Evolutionary conservation across 2,113 vertebrate genomes (phyloP), one percentile per base, ranked within the genome.

Genomic region (Gymnocephalus cernua): DNA sequence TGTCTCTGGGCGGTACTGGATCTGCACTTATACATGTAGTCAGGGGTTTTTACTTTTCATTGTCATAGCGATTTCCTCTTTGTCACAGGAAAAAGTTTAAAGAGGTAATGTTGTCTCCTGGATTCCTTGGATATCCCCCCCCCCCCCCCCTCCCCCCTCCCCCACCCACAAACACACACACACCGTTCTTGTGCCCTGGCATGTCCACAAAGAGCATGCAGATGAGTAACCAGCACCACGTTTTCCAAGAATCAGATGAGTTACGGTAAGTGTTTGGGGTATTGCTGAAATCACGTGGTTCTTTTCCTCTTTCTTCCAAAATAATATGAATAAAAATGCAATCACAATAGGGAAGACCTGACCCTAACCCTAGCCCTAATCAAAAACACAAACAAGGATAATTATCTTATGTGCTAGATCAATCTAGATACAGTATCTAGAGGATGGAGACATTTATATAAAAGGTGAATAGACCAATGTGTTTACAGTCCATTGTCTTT

Each of bases 51-150:
- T 66, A 11, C 27, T 4, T 61, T 35, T 32, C 27, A 44, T 11
- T 45, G 29, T 14, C 2, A 12, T 35, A 48, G 19, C 0, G 6
- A 48, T 56, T 75, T 84, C 61, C 86, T 53, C 13, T 75, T 62
- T 29, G n/a, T 77, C 41, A 56, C 32, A 62, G 47, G 32, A 74
- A 82, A 64, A 10, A 0, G 0, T 35, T 68, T 51, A 4, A 27
- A 56, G 10, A 5, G 8, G 9, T 50, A 25, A 29, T 0, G 0
- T 29, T 13, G 1, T 50, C 23, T 13, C 5, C n/a, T 19, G 25
- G 4, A 44, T 1, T 18, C 5, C 35, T 3, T n/a, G n/a, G n/a
- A n/a, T n/a, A n/a, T n/a, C n/a, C n/a, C n/a, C n/a, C n/a, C n/a
- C n/a, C n/a, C n/a, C n/a, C n/a, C n/a, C n/a, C n/a, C n/a, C n/a